Evolutionary conservation across 2,888 invertebrate genomes (phyloP).

Genomic region (Acronicta aceris): DNA sequence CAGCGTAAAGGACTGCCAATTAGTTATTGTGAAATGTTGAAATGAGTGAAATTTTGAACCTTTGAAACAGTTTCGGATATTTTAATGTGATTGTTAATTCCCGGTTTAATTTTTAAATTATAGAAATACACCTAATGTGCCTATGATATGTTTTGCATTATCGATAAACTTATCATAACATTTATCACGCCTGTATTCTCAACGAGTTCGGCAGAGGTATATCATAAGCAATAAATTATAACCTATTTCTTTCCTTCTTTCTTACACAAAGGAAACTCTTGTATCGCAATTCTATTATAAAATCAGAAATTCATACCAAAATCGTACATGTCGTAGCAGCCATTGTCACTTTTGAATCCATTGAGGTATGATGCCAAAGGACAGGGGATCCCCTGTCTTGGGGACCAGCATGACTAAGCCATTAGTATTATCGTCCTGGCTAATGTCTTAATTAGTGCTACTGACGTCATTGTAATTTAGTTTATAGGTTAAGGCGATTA

Average conservation of each 20-base stretch:
- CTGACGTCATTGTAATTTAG: conserved; percentile 33
- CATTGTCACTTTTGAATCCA: conserved; percentile 26
- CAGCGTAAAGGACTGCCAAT: conserved; percentile 13
- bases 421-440: conserved; percentile 18
- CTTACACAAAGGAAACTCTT: conserved; percentile 2
- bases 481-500: conserved; percentile 44
- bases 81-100: too few relatives aligned
- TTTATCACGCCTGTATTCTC: too few relatives aligned
- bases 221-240: too few relatives aligned
- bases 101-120: too few relatives aligned
- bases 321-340: conserved; percentile 9
- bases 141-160: too few relatives aligned
- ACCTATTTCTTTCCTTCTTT: neutral
- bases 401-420: conserved; percentile 47
- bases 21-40: conserved; percentile 13
- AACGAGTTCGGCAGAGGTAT: too few relatives aligned
- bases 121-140: too few relatives aligned
- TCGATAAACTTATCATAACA: too few relatives aligned
- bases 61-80: too few relatives aligned
- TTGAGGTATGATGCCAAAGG: conserved; percentile 23
- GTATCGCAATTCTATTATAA: neutral
- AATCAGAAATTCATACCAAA: conserved; percentile 20
- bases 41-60: conserved; percentile 6
- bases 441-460: conserved; percentile 46
- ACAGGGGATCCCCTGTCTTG: conserved; percentile 32